Percentiles rank a stretch among this genome's conserved stretches.
phyloP scores from a whole-genome alignment of 2,113 vertebrate genomes.

The Cyanocitta stelleri region DNA sequence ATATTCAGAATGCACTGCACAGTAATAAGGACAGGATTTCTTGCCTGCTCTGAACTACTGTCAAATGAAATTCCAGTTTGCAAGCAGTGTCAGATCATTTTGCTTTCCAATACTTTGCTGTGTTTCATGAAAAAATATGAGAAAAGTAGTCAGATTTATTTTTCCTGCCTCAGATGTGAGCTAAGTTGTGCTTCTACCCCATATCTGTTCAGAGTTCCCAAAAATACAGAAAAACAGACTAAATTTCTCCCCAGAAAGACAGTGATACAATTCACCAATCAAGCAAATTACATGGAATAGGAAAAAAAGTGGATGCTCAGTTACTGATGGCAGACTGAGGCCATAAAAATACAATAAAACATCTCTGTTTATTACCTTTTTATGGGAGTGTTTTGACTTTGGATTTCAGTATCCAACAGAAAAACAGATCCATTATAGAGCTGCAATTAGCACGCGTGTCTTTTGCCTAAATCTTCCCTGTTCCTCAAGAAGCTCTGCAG shows the following conservation, averaged over 20 bases:
- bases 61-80: not conserved
- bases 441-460: not conserved
- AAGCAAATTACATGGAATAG: conserved; percentile 2
- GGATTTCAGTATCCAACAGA: not conserved
- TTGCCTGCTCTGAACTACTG: not conserved
- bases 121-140: not conserved
- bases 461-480: not conserved
- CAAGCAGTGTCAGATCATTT: not conserved
- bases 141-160: not conserved
- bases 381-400: conserved; percentile 18
- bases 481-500: not conserved
- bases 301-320: not conserved
- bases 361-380: conserved; percentile 22
- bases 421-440: not conserved
- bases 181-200: not conserved
- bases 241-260: not conserved
- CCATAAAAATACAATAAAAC: not conserved
- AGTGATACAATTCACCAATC: conserved; percentile 1
- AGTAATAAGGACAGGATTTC: not conserved
- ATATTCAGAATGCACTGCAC: not conserved
- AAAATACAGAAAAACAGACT: not conserved
- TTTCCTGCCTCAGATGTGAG: not conserved
- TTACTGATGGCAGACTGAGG: not conserved
- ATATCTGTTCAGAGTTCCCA: not conserved
- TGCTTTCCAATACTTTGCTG: not conserved